Evolutionary conservation across 1,140 invertebrate genomes (phyloP).

Genomic region (Dreissena rostriformis): DNA sequence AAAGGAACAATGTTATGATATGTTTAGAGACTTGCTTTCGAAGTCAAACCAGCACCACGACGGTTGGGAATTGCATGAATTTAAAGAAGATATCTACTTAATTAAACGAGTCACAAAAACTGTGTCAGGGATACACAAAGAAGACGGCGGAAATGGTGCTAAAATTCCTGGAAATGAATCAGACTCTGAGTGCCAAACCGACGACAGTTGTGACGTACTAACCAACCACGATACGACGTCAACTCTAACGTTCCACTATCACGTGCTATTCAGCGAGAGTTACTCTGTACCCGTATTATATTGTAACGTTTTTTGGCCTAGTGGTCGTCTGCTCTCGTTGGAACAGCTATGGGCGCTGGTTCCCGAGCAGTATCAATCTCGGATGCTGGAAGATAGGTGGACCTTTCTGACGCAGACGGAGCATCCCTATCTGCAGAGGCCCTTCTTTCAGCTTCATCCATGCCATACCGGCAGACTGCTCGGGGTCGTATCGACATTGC

Average conservation of each 20-base stretch:
- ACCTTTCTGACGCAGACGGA: slow-evolving; percentile 78
- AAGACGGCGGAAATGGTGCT: too few relatives aligned
- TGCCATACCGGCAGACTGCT: slow-evolving; percentile 79
- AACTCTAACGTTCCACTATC: slow-evolving; percentile 69
- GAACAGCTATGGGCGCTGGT: slow-evolving; percentile 78
- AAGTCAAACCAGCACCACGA: neutral
- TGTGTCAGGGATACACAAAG: too few relatives aligned
- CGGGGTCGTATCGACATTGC: slow-evolving; percentile 20
- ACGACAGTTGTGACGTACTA: too few relatives aligned
- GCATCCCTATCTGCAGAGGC: slow-evolving; percentile 76
- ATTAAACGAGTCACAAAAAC: too few relatives aligned
- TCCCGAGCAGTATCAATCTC: slow-evolving; percentile 64
- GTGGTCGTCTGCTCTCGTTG: slow-evolving; percentile 78
- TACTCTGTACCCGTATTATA: slow-evolving; percentile 84
- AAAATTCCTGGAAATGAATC: too few relatives aligned
- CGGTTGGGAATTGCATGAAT: neutral
- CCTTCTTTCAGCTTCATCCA: slow-evolving; percentile 79
- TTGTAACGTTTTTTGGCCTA: slow-evolving; percentile 83
- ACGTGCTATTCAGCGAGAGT: slow-evolving; percentile 84
- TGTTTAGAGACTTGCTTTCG: neutral
- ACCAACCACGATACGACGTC: too few relatives aligned
- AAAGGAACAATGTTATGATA: neutral
- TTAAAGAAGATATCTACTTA: neutral
- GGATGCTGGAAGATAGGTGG: slow-evolving; percentile 73
- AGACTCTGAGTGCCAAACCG: too few relatives aligned